Conservation (phyloP, 2,113 vertebrate species). For the Aleadryas rufinucha region DNA sequence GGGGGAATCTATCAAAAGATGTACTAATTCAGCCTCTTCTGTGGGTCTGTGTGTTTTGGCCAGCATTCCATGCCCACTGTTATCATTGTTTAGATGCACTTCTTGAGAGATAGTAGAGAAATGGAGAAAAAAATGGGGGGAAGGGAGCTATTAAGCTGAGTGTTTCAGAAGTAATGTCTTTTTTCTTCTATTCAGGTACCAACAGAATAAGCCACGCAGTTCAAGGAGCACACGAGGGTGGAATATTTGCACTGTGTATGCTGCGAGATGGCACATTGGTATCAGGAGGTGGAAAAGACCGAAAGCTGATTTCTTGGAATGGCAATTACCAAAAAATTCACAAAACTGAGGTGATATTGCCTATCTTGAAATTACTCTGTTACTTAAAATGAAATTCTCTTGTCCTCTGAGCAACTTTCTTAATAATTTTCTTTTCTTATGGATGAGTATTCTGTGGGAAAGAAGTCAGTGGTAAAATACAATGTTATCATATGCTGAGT, state of each 20-base stretch:
- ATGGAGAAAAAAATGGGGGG: not conserved
- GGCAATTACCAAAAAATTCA: slow-evolving; percentile 90
- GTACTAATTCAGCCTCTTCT: not conserved
- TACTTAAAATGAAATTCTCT: not conserved
- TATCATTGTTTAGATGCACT: not conserved
- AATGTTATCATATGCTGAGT: not conserved
- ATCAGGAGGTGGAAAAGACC: slow-evolving; percentile 93
- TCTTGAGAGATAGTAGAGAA: not conserved
- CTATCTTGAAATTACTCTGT: not conserved
- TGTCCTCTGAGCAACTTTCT: not conserved
- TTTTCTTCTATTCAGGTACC: slow-evolving; percentile 77
- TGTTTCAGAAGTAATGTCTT: not conserved
- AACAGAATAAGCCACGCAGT: slow-evolving; percentile 93
- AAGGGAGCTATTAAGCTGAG: not conserved
- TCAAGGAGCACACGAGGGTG: slow-evolving; percentile 93
- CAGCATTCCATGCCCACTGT: not conserved
- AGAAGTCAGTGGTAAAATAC: not conserved
- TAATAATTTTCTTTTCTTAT: not conserved
- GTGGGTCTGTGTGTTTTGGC: not conserved
- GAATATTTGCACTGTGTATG: slow-evolving; percentile 96
- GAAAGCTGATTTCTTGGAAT: slow-evolving; percentile 92
- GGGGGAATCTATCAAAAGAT: not conserved
- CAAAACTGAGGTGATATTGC: slow-evolving; percentile 81
- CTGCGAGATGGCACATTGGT: slow-evolving; percentile 90
- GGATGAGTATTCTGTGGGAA: not conserved